phyloP scores from a whole-genome alignment of 2,797 vertebrate species.

The Gymnothorax reevesii region DNA sequence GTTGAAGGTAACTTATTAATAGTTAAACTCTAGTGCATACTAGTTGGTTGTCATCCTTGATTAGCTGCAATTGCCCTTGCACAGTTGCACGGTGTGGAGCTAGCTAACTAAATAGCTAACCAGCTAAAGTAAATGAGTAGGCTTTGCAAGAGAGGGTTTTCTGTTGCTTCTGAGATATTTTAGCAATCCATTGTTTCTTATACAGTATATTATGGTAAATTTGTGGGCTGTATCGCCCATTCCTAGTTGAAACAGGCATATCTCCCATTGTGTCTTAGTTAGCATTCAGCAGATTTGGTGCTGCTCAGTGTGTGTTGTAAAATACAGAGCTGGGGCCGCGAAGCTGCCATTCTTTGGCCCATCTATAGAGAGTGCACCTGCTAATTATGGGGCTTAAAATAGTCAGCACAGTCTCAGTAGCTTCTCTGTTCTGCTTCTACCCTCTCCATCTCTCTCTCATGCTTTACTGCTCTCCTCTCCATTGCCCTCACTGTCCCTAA shows the following conservation, averaged over 20 bases:
- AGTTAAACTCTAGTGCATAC: too few species aligned
- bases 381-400: constrained; percentile 41
- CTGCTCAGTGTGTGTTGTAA: background rate
- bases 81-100: too few species aligned
- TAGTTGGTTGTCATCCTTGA: too few species aligned
- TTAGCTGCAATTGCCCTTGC: too few species aligned
- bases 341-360: constrained; percentile 23
- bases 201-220: too few species aligned
- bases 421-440: background rate
- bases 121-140: too few species aligned
- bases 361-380: constrained; percentile 21
- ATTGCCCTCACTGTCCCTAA: background rate
- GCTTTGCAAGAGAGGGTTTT: too few species aligned
- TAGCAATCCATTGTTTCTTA: too few species aligned
- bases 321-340: constrained; percentile 16
- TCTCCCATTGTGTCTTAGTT: background rate
- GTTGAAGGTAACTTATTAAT: too few species aligned
- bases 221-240: too few species aligned
- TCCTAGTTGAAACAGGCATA: background rate
- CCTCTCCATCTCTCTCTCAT: background rate
- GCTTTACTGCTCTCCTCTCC: background rate
- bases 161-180: too few species aligned
- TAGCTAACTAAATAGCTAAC: too few species aligned
- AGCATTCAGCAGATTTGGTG: background rate
- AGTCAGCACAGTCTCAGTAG: constrained; percentile 9